Evolutionary conservation across 1,140 invertebrate species (phyloP), one percentile per base, ranked within the genome.

Genomic region (Tenebrio molitor): DNA sequence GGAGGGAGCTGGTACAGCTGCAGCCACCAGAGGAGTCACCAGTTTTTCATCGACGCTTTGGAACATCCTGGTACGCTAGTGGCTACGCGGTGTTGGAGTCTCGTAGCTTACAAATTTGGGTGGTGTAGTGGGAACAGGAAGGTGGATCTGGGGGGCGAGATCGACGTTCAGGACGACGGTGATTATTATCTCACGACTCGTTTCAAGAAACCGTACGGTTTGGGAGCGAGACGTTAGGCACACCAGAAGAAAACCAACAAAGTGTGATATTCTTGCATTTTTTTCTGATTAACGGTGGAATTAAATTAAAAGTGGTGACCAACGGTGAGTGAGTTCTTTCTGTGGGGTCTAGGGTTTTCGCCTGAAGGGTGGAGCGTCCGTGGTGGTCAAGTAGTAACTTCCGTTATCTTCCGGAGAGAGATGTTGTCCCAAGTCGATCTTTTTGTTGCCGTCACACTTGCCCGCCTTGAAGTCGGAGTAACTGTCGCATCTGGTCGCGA

Each of bases 11-110:
- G 36, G 36, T 12, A n/a, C 5, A 12, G 39, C 15, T 71, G 69
- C 17, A 71, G 69, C 14, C 69, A 71, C 44, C 50, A 71, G 14
- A 36, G 50, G 8, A 71, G 69, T 36, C 29, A 63, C 7, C 33
- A 71, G 2, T 17, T 63, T 21, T 71, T 15, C 21, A n/a, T 71
- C 0, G 69, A 71, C 21, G 50, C 69, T 6, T 16, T 71, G 15
- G 15, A 42, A 14, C 2, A 69, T 10, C 29, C 16, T 3, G 14
- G 25, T 4, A 14, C 17, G 5, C 10, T 71, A 12, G 21, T 8
- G 5, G 50, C 29, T 19, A 64, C 17, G 8, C 14, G 44, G 6
- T 71, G 69, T 34, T n/a, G 17, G 8, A 63, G 17, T 14, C 58
- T 58, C 39, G 12, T 23, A 2, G 29, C n/a, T 10, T 70, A 53